Percentiles rank a stretch among this genome's conserved stretches.
These are phyloP conservation scores for Aselliscus stoliczkanus DNA, from an alignment of 2,797 vertebrate genomes.

Conservation along the genomic window DNA sequence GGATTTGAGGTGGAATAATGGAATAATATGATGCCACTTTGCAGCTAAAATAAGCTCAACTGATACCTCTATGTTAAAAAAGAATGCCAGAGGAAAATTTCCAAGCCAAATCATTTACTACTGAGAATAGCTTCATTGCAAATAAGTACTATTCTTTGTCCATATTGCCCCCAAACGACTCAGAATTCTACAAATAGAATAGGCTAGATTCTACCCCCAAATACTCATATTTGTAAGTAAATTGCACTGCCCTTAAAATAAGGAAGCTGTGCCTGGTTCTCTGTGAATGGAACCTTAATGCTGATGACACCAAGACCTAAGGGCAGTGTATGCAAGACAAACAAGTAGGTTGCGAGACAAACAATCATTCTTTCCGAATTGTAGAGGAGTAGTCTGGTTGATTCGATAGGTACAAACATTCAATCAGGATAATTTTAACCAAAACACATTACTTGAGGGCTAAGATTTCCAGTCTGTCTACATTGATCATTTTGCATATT, in stretches of 20 bases:
- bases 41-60: constrained; percentile 70
- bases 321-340: neutral
- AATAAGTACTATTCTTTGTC: neutral
- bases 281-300: neutral
- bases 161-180: neutral
- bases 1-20: constrained; percentile 33
- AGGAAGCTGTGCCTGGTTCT: neutral
- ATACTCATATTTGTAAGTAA: neutral
- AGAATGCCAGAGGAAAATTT: neutral
- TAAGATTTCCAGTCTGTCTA: neutral
- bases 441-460: constrained; percentile 8
- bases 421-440: neutral
- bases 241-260: neutral
- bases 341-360: neutral
- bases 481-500: neutral
- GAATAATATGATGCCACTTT: constrained; percentile 71
- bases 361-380: neutral
- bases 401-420: neutral
- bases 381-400: neutral
- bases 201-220: neutral
- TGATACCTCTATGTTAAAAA: constrained; percentile 69
- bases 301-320: neutral
- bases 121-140: neutral
- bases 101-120: neutral
- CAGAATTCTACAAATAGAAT: neutral